Conservation (phyloP, 35 echinoderm and acorn worm species). For the Anneissia japonica region DNA sequence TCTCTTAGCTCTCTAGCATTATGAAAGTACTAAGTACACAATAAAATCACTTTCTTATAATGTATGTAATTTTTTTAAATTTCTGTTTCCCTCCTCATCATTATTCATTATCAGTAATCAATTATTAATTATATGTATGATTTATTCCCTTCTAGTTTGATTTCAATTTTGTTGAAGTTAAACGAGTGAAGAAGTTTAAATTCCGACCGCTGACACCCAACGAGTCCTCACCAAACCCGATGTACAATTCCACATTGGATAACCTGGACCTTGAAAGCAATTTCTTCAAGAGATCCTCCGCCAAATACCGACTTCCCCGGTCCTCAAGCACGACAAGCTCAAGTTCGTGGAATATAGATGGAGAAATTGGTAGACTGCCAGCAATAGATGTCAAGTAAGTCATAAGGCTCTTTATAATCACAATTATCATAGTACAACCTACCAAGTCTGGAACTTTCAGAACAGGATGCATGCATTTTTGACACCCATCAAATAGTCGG, state of each 20-base stretch:
- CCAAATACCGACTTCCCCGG: conserved; percentile 1
- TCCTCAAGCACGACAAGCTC: conserved; percentile 38
- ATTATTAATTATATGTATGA: not conserved
- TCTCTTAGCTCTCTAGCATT: not conserved
- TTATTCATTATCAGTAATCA: not conserved
- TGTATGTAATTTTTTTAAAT: not conserved
- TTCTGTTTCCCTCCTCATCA: not conserved
- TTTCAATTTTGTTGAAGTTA: conserved; percentile 82
- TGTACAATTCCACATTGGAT: not conserved
- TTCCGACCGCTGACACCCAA: conserved; percentile 37
- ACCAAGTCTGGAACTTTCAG: no score
- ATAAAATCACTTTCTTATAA: not conserved
- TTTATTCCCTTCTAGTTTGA: conserved; percentile 37
- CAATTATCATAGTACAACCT: no score
- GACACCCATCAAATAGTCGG: no score
- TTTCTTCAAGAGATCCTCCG: conserved; percentile 3
- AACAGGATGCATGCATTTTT: no score
- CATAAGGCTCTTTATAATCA: no score
- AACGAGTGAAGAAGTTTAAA: conserved; percentile 81
- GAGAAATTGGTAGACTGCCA: conserved; percentile 62
- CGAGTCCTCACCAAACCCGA: not conserved
- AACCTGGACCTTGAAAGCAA: conserved; percentile 6
- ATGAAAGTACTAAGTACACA: not conserved
- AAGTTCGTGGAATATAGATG: conserved; percentile 93
- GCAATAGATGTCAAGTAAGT: conserved; percentile 84